Evolutionary conservation across 1,140 invertebrate genomes (phyloP).

Genomic region (Doryteuthis pealeii): DNA sequence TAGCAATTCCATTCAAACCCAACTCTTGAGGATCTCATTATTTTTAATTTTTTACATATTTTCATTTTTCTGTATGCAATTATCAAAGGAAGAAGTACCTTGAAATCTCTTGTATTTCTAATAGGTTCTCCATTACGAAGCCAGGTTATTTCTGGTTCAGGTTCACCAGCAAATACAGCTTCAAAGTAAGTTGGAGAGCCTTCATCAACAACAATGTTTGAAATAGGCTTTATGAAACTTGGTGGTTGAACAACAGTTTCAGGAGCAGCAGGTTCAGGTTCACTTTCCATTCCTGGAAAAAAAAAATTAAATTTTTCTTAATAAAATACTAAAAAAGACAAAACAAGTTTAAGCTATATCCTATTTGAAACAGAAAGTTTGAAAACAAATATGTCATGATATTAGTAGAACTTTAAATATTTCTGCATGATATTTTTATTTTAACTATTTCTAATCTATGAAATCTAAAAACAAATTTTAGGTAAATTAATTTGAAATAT

Average conservation of each 20-base stretch:
- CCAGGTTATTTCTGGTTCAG: constrained; percentile 96
- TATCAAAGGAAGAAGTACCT: constrained; percentile 34
- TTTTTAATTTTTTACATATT: too few species aligned
- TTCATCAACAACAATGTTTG: constrained; percentile 51
- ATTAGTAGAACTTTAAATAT: too few species aligned
- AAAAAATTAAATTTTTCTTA: constrained; percentile 68
- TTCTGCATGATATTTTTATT: too few species aligned
- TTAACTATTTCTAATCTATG: too few species aligned
- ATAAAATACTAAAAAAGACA: background rate
- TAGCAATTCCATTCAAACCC: too few species aligned
- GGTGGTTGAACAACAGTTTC: constrained; percentile 81
- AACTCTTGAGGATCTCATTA: too few species aligned
- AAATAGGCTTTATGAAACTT: constrained; percentile 79
- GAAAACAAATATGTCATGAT: too few species aligned
- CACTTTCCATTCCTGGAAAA: constrained; percentile 73
- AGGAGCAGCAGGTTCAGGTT: constrained; percentile 77
- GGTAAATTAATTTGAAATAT: too few species aligned
- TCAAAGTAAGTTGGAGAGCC: constrained; percentile 85
- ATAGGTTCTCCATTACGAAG: constrained; percentile 80
- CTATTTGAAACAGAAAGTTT: background rate
- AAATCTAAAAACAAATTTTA: too few species aligned
- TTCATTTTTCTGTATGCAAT: too few species aligned
- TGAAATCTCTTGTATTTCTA: constrained; percentile 49
- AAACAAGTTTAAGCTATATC: too few species aligned
- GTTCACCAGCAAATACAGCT: constrained; percentile 90